These are phyloP conservation scores for Aurelia sp. DNA, from an alignment of 30 jellyfish, hydroid and myxozoan genomes.

Conservation along the genomic window DNA sequence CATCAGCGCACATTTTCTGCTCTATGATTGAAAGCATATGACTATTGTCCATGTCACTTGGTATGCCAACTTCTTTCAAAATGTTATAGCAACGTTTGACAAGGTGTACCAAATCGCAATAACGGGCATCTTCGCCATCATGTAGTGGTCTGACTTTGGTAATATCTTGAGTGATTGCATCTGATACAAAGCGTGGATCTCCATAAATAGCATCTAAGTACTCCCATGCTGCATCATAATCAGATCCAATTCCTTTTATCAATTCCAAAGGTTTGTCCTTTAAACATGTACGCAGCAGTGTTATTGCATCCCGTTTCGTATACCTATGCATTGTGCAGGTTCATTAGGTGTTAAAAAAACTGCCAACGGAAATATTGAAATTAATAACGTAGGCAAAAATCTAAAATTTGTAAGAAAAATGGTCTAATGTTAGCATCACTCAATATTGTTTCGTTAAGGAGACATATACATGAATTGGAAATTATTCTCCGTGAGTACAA, in stretches of 20 bases:
- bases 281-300: conserved; percentile 53
- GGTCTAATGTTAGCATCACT: too few relatives aligned
- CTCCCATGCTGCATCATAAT: conserved; percentile 75
- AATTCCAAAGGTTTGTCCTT: conserved; percentile 66
- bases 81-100: conserved; percentile 65
- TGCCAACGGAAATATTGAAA: too few relatives aligned
- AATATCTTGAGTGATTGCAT: conserved; percentile 71
- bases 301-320: conserved; percentile 57
- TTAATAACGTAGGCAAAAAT: too few relatives aligned
- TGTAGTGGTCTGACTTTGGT: conserved; percentile 54
- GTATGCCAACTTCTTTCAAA: conserved; percentile 61
- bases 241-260: conserved; percentile 63
- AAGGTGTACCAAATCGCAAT: conserved; percentile 64
- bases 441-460: too few relatives aligned
- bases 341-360: too few relatives aligned
- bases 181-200: conserved; percentile 68
- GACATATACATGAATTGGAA: too few relatives aligned
- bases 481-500: too few relatives aligned
- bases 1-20: conserved; percentile 76
- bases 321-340: too few relatives aligned
- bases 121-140: conserved; percentile 77
- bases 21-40: conserved; percentile 69
- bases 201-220: conserved; percentile 74
- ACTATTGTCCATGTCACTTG: conserved; percentile 72
- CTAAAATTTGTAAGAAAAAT: too few relatives aligned